Base-by-base conservation (phyloP, 2,888 invertebrate genomes). In the Monopis laevigella region DNA sequence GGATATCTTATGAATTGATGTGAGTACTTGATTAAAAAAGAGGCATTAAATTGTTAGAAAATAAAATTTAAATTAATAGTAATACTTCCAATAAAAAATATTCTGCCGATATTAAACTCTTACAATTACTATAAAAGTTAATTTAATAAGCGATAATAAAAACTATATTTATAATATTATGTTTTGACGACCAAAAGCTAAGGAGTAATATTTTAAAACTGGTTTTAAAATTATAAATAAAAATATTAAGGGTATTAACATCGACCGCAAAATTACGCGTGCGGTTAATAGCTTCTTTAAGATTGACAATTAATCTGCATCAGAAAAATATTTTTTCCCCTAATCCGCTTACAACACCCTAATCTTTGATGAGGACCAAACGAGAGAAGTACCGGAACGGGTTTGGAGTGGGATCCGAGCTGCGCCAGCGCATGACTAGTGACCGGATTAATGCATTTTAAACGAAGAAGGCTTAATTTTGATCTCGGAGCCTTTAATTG, bases 381-480 rank as follows among this genome's bases (percentile, higher is more conserved):
- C 51, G 59, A 65, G 65, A 65, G 56, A 54, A 45, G 50, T 49
- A 56, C 54, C 56, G 59, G 63, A 77, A 77, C 77, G 61, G 62
- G 78, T 77, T 77, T 65, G 65, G 70, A 74, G 57, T 52, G 14
- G 17, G 7, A 13, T 32, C 32, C 7, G 14, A 32, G 16, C 14
- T 10, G 32, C 2, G 8, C 12, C 17, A 14, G 8, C 32, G 65
- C 72, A 63, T 72, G 74, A 72, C 78, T 75, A 73, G 77, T 75
- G 74, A 70, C 72, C 69, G 73, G 75, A 77, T 78, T 78, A 78
- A 78, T 75, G 75, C 70, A 74, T 75, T 77, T 78, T 75, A 75
- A 80, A 77, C 69, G 73, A 68, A 70, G 74, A 78, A 71, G 73
- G 78, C 78, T 78, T 74, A 77, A 78, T 80, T 77, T 67, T 67